Percentiles rank a stretch among this genome's conserved stretches.
These are phyloP conservation scores for Acipenser oxyrinchus DNA, from an alignment of 2,797 vertebrate species.

Conservation along the genomic window DNA sequence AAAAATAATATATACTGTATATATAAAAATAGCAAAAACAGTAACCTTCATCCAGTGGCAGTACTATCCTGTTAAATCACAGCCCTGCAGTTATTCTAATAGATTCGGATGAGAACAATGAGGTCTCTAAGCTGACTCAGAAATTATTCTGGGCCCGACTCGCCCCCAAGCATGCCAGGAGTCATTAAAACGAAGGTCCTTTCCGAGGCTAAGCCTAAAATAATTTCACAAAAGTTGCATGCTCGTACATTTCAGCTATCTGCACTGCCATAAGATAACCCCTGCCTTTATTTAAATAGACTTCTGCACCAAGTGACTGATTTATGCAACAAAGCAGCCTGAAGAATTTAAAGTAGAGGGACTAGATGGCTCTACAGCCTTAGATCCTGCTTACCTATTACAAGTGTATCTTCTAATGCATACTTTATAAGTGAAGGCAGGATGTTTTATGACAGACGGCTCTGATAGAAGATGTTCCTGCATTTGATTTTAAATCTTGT, in stretches of 20 bases:
- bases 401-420: slow-evolving; percentile 6
- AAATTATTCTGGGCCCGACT: slow-evolving; percentile 10
- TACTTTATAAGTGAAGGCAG: not conserved
- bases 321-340: slow-evolving; percentile 10
- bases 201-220: slow-evolving; percentile 26
- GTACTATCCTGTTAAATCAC: not conserved
- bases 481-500: too few species aligned
- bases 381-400: slow-evolving; percentile 10
- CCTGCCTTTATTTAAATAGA: slow-evolving; percentile 16
- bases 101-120: not conserved
- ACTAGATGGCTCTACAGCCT: not conserved
- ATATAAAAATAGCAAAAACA: not conserved
- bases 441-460: not conserved
- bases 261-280: slow-evolving; percentile 16
- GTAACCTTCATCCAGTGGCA: not conserved
- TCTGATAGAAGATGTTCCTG: not conserved
- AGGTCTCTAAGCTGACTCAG: slow-evolving; percentile 3
- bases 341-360: slow-evolving; percentile 15
- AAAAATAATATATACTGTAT: too few species aligned
- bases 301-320: slow-evolving; percentile 4
- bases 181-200: slow-evolving; percentile 17
- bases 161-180: slow-evolving; percentile 3
- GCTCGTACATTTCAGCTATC: slow-evolving; percentile 16
- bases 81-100: slow-evolving; percentile 4
- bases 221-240: slow-evolving; percentile 17